These are phyloP conservation scores for Labeo catla DNA, from an alignment of 2,113 vertebrate species.

Conservation along the genomic window DNA sequence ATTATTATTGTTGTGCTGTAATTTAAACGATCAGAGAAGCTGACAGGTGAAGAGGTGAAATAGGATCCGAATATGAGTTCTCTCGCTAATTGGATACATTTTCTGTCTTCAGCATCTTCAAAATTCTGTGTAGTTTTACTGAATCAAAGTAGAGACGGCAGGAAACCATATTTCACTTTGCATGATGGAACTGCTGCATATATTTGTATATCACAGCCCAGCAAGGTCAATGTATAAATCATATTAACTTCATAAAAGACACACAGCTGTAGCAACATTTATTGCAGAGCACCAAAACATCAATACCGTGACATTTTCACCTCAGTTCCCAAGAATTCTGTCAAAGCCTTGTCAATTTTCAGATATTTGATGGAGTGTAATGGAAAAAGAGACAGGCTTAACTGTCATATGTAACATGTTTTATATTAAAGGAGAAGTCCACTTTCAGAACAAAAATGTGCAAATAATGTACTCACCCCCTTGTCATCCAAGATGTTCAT, in stretches of 20 bases:
- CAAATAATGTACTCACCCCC: too few species aligned
- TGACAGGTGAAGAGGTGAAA: not conserved
- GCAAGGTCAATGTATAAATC: not conserved
- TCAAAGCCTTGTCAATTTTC: not conserved
- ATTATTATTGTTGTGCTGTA: not conserved
- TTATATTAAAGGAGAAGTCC: not conserved
- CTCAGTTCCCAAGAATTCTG: not conserved
- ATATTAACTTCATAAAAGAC: not conserved
- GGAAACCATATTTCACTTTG: constrained; percentile 1
- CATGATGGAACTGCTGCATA: not conserved
- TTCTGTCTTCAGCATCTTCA: not conserved
- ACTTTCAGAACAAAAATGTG: too few species aligned
- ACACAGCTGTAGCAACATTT: not conserved
- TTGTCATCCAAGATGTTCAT: too few species aligned
- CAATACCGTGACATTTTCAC: not conserved
- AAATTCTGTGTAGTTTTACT: not conserved
- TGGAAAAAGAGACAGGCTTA: not conserved
- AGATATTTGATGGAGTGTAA: not conserved
- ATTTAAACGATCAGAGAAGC: not conserved
- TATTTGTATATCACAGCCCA: not conserved
- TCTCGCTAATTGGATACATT: not conserved
- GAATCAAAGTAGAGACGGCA: not conserved
- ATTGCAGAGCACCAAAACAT: not conserved
- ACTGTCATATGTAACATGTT: not conserved
- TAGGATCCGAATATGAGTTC: not conserved